These are phyloP conservation scores for Enteromius mattozi DNA, from an alignment of 2,797 vertebrate genomes.

Conservation along the genomic window DNA sequence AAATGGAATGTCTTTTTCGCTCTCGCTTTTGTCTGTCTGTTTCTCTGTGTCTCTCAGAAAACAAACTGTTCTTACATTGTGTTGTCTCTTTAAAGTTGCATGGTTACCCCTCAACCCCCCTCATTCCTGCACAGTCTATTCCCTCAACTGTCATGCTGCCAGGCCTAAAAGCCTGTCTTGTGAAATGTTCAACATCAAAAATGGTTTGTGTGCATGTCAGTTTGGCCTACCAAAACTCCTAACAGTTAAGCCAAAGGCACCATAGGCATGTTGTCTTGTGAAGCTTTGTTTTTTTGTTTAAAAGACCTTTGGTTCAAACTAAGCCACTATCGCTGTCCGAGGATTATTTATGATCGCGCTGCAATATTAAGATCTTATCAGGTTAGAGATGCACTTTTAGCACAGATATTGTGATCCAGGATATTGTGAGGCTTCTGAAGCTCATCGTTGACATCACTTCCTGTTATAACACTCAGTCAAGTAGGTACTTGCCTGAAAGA, in stretches of 20 bases:
- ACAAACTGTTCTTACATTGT: slow-evolving; percentile 70
- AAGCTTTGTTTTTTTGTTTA: slow-evolving; percentile 33
- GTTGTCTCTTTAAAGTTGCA: slow-evolving; percentile 84
- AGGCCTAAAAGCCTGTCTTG: slow-evolving; percentile 80
- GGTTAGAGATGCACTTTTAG: slow-evolving; percentile 23
- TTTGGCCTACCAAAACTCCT: slow-evolving; percentile 70
- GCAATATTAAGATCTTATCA: slow-evolving; percentile 19
- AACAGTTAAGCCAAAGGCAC: slow-evolving; percentile 54
- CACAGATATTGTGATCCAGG: slow-evolving; percentile 1
- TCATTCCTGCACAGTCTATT: slow-evolving; percentile 69
- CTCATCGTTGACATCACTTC: background rate
- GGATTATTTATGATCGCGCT: slow-evolving; percentile 17
- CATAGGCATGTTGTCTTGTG: slow-evolving; percentile 33
- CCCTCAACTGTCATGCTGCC: slow-evolving; percentile 77
- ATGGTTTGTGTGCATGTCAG: slow-evolving; percentile 80
- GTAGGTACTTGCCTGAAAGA: background rate
- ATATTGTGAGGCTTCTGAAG: background rate
- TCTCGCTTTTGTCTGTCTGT: slow-evolving; percentile 64
- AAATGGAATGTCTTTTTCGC: slow-evolving; percentile 72
- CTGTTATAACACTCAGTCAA: slow-evolving; percentile 6
- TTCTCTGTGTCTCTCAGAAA: slow-evolving; percentile 64
- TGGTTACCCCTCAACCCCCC: slow-evolving; percentile 63
- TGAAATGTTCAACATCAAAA: slow-evolving; percentile 81
- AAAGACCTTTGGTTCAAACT: slow-evolving; percentile 45
- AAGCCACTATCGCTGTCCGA: slow-evolving; percentile 10